Base-by-base conservation (phyloP, 2,888 invertebrate species). In the Leucophenga maculata region DNA sequence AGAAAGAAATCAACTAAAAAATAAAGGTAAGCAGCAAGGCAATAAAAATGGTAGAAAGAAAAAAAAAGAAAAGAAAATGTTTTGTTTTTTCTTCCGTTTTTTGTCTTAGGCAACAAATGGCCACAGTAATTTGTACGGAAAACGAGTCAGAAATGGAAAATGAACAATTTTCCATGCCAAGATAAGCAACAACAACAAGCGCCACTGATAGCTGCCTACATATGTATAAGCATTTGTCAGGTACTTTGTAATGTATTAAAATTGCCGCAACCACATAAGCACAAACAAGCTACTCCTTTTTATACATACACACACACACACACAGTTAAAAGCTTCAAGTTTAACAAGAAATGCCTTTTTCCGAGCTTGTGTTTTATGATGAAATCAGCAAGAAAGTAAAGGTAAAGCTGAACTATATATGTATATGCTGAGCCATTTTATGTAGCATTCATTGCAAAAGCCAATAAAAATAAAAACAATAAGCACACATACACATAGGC, bases 401-500 rank as follows among this genome's bases (percentile, higher is more conserved):
- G 73, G 60, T 60, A 64, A 64, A 50, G 22, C 18, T 44, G 22
- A 18, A 18, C 50, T 8, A 18, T 26, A 44, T 64, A 64, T 39
- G 26, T 14, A 26, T 62, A 52, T 31, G 59, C 22, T 39, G 50
- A 50, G 50, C 8, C 1, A 13, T 4, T 6, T n/a, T 50, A 46
- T 46, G 46, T 46, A n/a, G 46, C 46, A 81, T 84, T 80, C 83
- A 76, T 77, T 77, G 39, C 11, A 59, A 71, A 74, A 79, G 75
- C 83, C 72, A 74, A 84, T 81, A 84, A 84, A 76, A 81, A 74
- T 71, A 50, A 78, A 69, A 75, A 68, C 76, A 73, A 79, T 84
- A 84, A 84, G 77, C 74, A 80, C 72, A 62, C 70, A 69, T 65
- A 69, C 26, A 54, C 70, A 57, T 44, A 26, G 64, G 1, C 26